Evolutionary conservation across 2,113 vertebrate species (phyloP).

Genomic region (Catharus minimus): DNA sequence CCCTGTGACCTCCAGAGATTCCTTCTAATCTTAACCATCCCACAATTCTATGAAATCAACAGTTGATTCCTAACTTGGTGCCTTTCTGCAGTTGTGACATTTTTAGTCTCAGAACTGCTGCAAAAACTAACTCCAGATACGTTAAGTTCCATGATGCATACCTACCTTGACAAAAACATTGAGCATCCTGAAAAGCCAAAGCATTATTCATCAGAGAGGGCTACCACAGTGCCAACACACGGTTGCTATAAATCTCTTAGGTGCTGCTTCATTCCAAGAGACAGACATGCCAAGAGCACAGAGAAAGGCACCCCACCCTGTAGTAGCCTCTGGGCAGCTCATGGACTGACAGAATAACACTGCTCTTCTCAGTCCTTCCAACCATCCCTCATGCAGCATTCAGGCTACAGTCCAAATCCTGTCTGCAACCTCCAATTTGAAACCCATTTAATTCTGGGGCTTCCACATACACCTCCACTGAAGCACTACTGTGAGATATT

Average conservation of each 20-base stretch:
- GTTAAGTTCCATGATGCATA: background rate
- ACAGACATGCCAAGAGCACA: background rate
- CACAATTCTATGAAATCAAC: background rate
- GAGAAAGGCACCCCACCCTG: background rate
- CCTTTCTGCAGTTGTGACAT: background rate
- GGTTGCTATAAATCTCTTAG: fast-evolving
- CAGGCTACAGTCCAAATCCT: background rate
- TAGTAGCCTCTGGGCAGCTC: background rate
- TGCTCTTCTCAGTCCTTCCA: background rate
- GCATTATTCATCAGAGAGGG: background rate
- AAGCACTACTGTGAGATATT: background rate
- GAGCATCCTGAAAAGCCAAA: background rate
- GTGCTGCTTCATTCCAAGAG: background rate
- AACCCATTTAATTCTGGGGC: background rate
- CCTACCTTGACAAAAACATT: background rate
- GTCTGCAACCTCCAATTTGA: background rate
- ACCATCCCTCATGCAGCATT: no score
- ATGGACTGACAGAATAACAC: background rate
- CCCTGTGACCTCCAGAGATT: background rate
- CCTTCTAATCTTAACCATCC: background rate
- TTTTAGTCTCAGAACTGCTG: background rate
- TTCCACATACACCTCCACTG: background rate
- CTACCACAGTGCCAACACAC: background rate
- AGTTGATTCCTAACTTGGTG: background rate
- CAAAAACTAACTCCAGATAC: background rate